A percentile compares a stretch with the other conserved stretches of the same genome.
Conservation (phyloP, 2,888 invertebrate genomes). For the Cephonodes hylas region DNA sequence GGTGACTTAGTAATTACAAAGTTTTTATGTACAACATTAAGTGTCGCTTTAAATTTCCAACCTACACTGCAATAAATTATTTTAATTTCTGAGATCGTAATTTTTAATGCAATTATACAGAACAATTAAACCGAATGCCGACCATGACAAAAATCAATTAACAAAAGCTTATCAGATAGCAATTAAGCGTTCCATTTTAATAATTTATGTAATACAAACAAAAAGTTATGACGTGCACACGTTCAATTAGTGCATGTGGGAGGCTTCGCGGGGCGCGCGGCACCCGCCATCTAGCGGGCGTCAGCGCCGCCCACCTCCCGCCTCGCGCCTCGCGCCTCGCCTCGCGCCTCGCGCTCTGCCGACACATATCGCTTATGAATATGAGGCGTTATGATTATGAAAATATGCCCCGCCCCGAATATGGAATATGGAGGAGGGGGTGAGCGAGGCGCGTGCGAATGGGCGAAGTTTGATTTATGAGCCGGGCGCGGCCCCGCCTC, state of each 20-base stretch:
- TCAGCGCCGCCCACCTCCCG: constrained; percentile 67
- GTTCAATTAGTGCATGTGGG: constrained; percentile 75
- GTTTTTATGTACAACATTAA: neutral
- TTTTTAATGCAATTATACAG: constrained; percentile 3
- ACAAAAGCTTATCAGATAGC: constrained; percentile 33
- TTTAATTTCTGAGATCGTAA: neutral
- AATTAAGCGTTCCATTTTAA: constrained; percentile 33
- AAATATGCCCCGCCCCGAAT: constrained; percentile 82
- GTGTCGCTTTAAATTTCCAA: neutral
- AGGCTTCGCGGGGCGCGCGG: constrained; percentile 70
- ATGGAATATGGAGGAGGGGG: constrained; percentile 84
- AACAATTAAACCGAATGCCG: constrained; percentile 4
- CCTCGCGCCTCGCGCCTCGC: constrained; percentile 38
- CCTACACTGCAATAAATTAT: neutral
- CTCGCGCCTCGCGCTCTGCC: constrained; percentile 28
- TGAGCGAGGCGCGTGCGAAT: constrained; percentile 83
- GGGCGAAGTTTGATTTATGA: constrained; percentile 86
- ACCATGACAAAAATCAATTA: constrained; percentile 30
- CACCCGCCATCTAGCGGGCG: constrained; percentile 77
- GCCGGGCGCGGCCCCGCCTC: constrained; percentile 83
- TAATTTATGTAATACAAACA: constrained; percentile 56
- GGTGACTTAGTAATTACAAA: neutral
- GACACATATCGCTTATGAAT: constrained; percentile 79
- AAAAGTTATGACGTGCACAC: constrained; percentile 72
- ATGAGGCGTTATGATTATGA: constrained; percentile 82